A percentile compares a stretch with the other conserved stretches of the same genome.
Evolutionary conservation across 1,140 invertebrate species (phyloP).

Genomic region (Drosophila miranda): DNA sequence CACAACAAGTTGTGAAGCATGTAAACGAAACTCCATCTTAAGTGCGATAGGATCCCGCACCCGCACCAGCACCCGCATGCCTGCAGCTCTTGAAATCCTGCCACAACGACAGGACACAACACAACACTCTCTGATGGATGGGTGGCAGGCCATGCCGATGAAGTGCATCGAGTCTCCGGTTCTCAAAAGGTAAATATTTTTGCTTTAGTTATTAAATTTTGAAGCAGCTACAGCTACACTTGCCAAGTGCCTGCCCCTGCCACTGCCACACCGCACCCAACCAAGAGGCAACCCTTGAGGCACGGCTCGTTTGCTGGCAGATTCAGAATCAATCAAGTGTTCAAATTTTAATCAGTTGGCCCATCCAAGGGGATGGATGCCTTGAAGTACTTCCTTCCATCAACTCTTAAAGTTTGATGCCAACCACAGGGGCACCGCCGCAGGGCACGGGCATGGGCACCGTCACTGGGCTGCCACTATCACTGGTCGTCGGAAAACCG

Average conservation of each 20-base stretch:
- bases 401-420: slow-evolving; percentile 68
- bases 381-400: slow-evolving; percentile 58
- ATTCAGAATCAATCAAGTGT: slow-evolving; percentile 75
- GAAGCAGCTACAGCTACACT: slow-evolving; percentile 38
- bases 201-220: slow-evolving; percentile 73
- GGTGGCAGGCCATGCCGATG: slow-evolving; percentile 8
- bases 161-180: slow-evolving; percentile 57
- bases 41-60: slow-evolving; percentile 2
- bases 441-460: no score
- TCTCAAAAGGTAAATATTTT: slow-evolving; percentile 76
- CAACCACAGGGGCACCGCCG: slow-evolving; percentile 30
- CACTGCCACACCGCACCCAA: no score
- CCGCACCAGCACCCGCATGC: neutral
- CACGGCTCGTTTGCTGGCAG: slow-evolving; percentile 23
- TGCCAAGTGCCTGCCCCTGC: no score
- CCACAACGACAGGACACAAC: slow-evolving; percentile 11
- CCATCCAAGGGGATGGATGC: neutral
- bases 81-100: slow-evolving; percentile 30
- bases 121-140: neutral
- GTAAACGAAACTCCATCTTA: slow-evolving; percentile 53
- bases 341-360: slow-evolving; percentile 74
- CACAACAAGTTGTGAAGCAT: slow-evolving; percentile 38
- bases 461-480: slow-evolving; percentile 35
- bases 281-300: no score
- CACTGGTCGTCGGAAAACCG: slow-evolving; percentile 50